Evolutionary conservation across 1,140 invertebrate genomes (phyloP).

Genomic region (Leptestheria dahalacensis): DNA sequence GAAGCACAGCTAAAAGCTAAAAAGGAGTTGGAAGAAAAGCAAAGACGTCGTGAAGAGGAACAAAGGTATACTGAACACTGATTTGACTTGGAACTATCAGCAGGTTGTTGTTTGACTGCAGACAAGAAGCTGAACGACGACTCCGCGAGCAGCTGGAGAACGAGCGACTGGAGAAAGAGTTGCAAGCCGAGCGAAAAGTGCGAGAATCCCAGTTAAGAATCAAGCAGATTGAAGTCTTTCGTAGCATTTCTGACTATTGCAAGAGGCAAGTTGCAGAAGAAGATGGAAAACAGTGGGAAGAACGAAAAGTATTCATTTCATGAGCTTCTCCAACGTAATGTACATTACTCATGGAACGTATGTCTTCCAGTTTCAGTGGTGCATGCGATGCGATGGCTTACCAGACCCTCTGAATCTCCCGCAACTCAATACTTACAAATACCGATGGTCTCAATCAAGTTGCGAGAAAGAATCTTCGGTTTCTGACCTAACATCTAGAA

Average conservation of each 20-base stretch:
- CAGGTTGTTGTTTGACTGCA: not conserved
- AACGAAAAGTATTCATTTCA: not conserved
- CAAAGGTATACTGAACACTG: slow-evolving; percentile 6
- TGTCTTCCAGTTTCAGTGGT: slow-evolving; percentile 12
- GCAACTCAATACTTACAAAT: slow-evolving; percentile 13
- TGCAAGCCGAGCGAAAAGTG: not conserved
- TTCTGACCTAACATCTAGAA: not conserved
- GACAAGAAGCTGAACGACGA: not conserved
- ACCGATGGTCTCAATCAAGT: slow-evolving; percentile 10
- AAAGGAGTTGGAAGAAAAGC: slow-evolving; percentile 13
- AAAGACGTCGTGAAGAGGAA: slow-evolving; percentile 8
- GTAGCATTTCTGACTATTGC: not conserved
- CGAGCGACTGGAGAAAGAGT: not conserved
- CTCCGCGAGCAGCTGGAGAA: not conserved
- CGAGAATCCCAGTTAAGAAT: not conserved
- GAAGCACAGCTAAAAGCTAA: slow-evolving; percentile 11
- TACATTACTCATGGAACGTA: not conserved
- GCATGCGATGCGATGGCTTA: slow-evolving; percentile 15
- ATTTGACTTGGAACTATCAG: not conserved
- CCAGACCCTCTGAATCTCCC: slow-evolving; percentile 12
- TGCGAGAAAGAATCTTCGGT: slow-evolving; percentile 2
- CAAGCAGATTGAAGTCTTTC: not conserved
- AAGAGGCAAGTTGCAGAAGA: not conserved
- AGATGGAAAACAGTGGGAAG: not conserved
- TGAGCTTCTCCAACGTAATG: not conserved